Evolutionary conservation across 2,797 vertebrate species (phyloP).

Genomic region (Eutrigla gurnardus): DNA sequence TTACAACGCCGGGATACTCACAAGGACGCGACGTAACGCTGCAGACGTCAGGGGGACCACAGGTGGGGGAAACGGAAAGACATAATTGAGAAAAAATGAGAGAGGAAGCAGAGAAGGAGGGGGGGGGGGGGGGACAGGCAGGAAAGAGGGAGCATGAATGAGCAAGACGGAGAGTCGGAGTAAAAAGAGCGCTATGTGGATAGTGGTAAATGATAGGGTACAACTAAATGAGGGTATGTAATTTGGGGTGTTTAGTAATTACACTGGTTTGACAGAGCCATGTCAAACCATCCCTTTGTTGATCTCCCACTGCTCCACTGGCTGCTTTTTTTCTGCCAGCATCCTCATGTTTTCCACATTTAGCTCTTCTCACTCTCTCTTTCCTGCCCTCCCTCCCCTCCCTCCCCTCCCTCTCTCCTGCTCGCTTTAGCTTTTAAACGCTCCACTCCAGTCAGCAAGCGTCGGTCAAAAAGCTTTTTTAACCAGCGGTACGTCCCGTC

Average conservation of each 20-base stretch:
- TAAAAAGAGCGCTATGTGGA: constrained; percentile 73
- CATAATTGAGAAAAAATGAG: constrained; percentile 37
- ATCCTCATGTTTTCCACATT: constrained; percentile 82
- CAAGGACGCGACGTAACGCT: constrained; percentile 33
- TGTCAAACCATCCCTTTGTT: constrained; percentile 79
- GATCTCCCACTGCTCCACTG: constrained; percentile 64
- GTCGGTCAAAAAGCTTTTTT: constrained; percentile 73
- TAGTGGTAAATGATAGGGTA: constrained; percentile 83
- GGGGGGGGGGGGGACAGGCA: neutral
- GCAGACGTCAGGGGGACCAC: constrained; percentile 36
- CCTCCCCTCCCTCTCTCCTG: constrained; percentile 46
- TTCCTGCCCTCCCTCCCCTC: constrained; percentile 57
- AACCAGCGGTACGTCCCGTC: constrained; percentile 70
- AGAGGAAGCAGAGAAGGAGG: constrained; percentile 32
- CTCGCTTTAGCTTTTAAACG: constrained; percentile 63
- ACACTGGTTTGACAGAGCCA: constrained; percentile 81
- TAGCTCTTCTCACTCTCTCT: constrained; percentile 71
- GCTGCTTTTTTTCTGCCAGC: constrained; percentile 55
- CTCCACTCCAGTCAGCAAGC: constrained; percentile 60
- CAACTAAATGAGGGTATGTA: constrained; percentile 85
- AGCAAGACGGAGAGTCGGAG: constrained; percentile 57
- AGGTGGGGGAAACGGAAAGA: constrained; percentile 46
- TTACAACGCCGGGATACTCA: constrained; percentile 18
- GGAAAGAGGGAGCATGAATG: constrained; percentile 43
- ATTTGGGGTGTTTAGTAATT: constrained; percentile 86